Base-by-base conservation (phyloP, 1,140 invertebrate genomes). In the Platorchestia sp. region DNA sequence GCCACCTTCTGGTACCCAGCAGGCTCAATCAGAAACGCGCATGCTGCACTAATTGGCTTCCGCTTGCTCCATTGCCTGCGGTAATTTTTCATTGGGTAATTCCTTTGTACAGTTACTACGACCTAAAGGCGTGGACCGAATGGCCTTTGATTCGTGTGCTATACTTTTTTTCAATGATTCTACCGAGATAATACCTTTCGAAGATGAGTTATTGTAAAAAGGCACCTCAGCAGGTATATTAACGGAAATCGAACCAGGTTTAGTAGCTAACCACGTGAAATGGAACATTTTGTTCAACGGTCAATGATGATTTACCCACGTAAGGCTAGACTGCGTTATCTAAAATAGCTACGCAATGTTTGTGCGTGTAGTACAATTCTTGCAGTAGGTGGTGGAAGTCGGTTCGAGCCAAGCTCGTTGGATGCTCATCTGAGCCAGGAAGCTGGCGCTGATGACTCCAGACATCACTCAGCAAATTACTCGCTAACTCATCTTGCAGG, bases 401-500 rank as follows among this genome's bases (percentile, higher is more conserved):
- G 87, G 87, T 36, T 44, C 43, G 87, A 89, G 41, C 3, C 10
- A 19, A 5, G 87, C 87, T 42, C 87, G 43, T 42, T 44, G 7
- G 87, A 89, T 89, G 87, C 87, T 89, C 43, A 75, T 75, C 59
- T 75, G 59, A 75, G 27, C 14, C 27, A 75, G 59, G 59, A 75
- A 22, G 59, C 59, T 75, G 14, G 59, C 59, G 27, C 59, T 89
- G 87, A 89, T 89, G 43, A 41, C 43, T 89, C 43, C 43, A 42
- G 43, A 89, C 87, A 89, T 89, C 41, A 89, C 59, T 75, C 59
- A 75, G 59, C 59, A 75, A 89, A 89, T 89, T 89, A 89, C 87
- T 89, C 87, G 43, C 87, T 89, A 89, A 89, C 87, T 89, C 43
- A 41, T 44, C 87, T 44, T 41, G 87, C n/a, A 89, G 43, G 87